phyloP scores from a whole-genome alignment of 1,140 invertebrate genomes.

The Dolichoris vasculosae region DNA sequence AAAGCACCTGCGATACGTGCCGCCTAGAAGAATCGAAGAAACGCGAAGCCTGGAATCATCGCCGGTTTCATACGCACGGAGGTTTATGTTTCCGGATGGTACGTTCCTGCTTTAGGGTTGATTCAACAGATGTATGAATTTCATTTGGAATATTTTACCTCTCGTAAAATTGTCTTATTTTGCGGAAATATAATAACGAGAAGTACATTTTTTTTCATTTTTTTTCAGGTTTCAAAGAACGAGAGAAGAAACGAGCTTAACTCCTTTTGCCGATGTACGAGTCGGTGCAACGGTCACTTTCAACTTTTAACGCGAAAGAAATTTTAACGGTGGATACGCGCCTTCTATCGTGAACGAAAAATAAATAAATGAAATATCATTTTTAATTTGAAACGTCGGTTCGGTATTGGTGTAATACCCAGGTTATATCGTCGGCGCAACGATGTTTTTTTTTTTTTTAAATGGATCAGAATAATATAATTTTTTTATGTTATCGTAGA shows the following conservation, averaged over 20 bases:
- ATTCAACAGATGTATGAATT: slow-evolving; percentile 22
- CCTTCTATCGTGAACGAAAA: neutral
- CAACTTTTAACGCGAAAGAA: neutral
- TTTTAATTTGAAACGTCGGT: neutral
- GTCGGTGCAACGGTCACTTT: neutral
- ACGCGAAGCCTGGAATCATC: neutral
- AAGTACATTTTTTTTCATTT: too few relatives aligned
- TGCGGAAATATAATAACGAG: too few relatives aligned
- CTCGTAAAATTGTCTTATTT: neutral
- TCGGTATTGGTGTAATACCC: neutral
- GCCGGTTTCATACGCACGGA: neutral
- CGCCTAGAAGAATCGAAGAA: neutral
- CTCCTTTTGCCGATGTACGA: neutral
- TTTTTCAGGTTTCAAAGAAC: too few relatives aligned
- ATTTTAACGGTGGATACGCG: neutral
- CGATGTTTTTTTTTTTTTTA: neutral
- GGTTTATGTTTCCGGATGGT: neutral
- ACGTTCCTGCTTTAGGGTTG: neutral
- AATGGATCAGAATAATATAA: neutral
- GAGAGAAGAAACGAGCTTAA: too few relatives aligned
- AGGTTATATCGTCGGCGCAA: neutral
- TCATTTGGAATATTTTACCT: neutral
- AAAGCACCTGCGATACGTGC: slow-evolving; percentile 26
- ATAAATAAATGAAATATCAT: neutral
- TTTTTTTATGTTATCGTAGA: neutral